Percentiles rank a stretch among this genome's conserved stretches.
phyloP scores from a whole-genome alignment of 2,797 vertebrate species.

The Pipistrellus nathusii region DNA sequence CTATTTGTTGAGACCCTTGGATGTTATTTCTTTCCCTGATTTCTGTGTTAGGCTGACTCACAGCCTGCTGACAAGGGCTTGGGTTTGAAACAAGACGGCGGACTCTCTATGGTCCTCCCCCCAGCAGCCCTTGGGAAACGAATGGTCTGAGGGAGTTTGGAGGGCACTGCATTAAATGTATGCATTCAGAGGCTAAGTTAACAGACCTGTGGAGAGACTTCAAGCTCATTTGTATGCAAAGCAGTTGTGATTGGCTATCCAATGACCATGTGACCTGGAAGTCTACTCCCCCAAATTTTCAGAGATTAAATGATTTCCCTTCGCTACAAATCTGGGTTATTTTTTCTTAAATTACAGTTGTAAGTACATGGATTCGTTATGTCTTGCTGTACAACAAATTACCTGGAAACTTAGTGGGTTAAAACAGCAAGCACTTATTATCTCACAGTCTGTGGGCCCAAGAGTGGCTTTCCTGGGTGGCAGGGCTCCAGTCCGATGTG shows the following conservation, averaged over 20 bases:
- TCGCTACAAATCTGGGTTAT: constrained; percentile 1
- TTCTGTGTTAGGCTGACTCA: background rate
- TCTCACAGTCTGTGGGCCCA: background rate
- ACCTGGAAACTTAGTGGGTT: background rate
- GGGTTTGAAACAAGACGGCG: background rate
- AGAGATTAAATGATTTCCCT: constrained; percentile 17
- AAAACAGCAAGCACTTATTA: background rate
- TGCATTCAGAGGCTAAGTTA: background rate
- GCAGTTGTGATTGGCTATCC: background rate
- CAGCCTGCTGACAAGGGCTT: background rate
- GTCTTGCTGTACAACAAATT: background rate
- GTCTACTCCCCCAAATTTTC: background rate
- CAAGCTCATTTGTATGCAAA: background rate
- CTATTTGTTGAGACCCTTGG: background rate
- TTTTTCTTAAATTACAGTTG: background rate
- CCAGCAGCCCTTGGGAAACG: background rate
- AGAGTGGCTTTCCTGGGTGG: background rate
- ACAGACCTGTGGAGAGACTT: background rate
- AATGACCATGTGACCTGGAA: background rate
- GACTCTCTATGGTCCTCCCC: background rate
- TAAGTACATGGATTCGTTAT: background rate
- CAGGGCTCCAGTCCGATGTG: background rate
- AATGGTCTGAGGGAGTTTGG: background rate
- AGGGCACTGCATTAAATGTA: background rate
- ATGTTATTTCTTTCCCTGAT: background rate